A percentile compares a stretch with the other conserved stretches of the same genome.
Evolutionary conservation across 2,113 vertebrate species (phyloP).

Genomic region (Ctenomys sociabilis): DNA sequence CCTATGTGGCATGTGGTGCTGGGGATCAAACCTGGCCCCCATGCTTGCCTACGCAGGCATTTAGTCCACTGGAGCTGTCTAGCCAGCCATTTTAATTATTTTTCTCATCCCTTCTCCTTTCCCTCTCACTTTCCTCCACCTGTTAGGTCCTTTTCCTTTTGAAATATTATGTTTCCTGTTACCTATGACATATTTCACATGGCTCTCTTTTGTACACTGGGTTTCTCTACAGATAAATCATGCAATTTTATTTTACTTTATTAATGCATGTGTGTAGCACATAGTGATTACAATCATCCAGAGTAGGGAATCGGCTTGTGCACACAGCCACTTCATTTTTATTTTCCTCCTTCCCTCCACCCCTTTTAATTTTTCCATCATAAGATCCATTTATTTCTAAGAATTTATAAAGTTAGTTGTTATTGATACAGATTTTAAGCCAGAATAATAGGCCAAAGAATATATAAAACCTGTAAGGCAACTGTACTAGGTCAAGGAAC

Average conservation of each 20-base stretch:
- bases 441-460: neutral
- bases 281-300: neutral
- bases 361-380: neutral
- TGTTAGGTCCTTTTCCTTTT: neutral
- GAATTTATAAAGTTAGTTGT: neutral
- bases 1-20: too few relatives aligned
- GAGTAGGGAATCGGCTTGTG: neutral
- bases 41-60: too few relatives aligned
- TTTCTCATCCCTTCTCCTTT: neutral
- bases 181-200: neutral
- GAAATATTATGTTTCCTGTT: neutral
- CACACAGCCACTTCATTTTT: neutral
- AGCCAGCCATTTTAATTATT: too few relatives aligned
- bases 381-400: neutral
- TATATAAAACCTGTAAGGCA: neutral
- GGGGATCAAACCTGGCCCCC: too few relatives aligned
- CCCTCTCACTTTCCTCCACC: neutral
- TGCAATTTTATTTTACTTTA: neutral
- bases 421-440: neutral
- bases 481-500: neutral
- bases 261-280: neutral
- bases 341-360: neutral
- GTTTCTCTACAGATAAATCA: neutral
- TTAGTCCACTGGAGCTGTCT: too few relatives aligned
- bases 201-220: neutral